A percentile compares a stretch with the other conserved stretches of the same genome.
phyloP scores from a whole-genome alignment of 2,888 invertebrate species.

The Orthosia cruda region DNA sequence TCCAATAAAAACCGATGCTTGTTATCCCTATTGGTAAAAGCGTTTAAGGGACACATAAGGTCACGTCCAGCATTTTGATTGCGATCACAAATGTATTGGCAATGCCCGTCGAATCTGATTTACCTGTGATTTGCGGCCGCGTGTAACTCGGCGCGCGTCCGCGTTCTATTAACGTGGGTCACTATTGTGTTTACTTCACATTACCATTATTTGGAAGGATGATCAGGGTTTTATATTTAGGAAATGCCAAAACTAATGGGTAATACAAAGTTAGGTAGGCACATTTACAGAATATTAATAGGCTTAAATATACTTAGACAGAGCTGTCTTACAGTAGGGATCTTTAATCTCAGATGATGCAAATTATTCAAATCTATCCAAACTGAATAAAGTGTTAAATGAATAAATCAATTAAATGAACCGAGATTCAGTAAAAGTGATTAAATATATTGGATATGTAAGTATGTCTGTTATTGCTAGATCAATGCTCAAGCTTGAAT shows the following conservation, averaged over 20 bases:
- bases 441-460: not conserved
- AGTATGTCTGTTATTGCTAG: not conserved
- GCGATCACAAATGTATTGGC: constrained; percentile 75
- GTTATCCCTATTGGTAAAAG: constrained; percentile 6
- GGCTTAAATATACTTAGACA: not conserved
- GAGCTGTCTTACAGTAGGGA: not conserved
- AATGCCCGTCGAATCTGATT: constrained; percentile 73
- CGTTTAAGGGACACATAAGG: constrained; percentile 34
- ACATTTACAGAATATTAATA: not conserved
- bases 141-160: constrained; percentile 61
- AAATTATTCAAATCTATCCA: not conserved
- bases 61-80: constrained; percentile 70
- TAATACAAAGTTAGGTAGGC: not conserved
- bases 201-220: constrained; percentile 6
- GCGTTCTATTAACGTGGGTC: constrained; percentile 40
- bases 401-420: constrained; percentile 1
- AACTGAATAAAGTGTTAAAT: not conserved
- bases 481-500: not conserved
- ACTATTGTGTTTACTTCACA: constrained; percentile 36
- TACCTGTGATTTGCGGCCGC: constrained; percentile 74
- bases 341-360: not conserved
- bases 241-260: not conserved
- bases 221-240: constrained; percentile 1
- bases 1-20: constrained; percentile 9
- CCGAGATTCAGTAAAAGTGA: not conserved